A percentile compares a stretch with the other conserved stretches of the same genome.
Conservation (phyloP, 2,113 vertebrate species). For the Etheostoma cragini region DNA sequence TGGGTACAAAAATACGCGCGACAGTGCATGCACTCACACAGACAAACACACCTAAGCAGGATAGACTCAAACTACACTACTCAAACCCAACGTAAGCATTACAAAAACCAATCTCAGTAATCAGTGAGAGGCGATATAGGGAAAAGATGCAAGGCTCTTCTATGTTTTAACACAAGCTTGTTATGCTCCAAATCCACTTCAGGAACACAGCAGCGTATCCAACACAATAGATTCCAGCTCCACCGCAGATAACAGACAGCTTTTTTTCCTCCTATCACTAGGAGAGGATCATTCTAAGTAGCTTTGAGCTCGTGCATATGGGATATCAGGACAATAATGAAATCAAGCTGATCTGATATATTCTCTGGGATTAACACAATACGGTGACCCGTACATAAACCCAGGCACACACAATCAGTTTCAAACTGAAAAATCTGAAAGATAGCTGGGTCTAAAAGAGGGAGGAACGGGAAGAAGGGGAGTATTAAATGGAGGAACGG, state of each 20-base stretch:
- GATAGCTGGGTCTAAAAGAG: slow-evolving; percentile 47
- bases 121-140: slow-evolving; percentile 47
- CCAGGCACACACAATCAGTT: slow-evolving; percentile 44
- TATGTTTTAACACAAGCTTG: slow-evolving; percentile 59
- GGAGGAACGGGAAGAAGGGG: slow-evolving; percentile 18
- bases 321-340: slow-evolving; percentile 69
- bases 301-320: slow-evolving; percentile 63
- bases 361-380: slow-evolving; percentile 71
- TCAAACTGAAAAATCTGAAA: slow-evolving; percentile 44
- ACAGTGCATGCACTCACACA: slow-evolving; percentile 10
- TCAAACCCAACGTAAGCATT: slow-evolving; percentile 27
- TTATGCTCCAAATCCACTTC: slow-evolving; percentile 61
- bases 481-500: slow-evolving; percentile 24
- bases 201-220: slow-evolving; percentile 46
- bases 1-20: slow-evolving; percentile 3
- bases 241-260: slow-evolving; percentile 54
- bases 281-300: slow-evolving; percentile 69
- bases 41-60: slow-evolving; percentile 12
- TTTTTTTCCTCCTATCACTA: slow-evolving; percentile 53
- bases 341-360: slow-evolving; percentile 76
- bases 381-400: slow-evolving; percentile 66
- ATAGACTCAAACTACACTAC: slow-evolving; percentile 18
- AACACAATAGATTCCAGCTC: slow-evolving; percentile 57
- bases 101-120: slow-evolving; percentile 62
- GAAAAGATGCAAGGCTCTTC: slow-evolving; percentile 43